Evolutionary conservation across 2,113 vertebrate genomes (phyloP).

Genomic region (Lutjanus erythropterus): DNA sequence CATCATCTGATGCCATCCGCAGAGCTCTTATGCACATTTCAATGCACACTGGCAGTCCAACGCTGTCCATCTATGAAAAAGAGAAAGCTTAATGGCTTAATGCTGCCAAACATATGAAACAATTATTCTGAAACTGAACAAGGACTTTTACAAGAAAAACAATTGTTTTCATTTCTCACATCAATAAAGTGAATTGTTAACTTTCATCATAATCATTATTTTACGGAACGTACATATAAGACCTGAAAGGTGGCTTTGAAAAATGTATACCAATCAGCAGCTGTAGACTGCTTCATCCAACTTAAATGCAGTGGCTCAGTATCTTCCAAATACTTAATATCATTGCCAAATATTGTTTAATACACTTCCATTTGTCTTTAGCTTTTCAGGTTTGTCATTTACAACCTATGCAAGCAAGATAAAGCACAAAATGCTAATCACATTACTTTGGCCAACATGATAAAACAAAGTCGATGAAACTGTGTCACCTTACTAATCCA

Average conservation of each 20-base stretch:
- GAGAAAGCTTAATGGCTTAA: conserved; percentile 9
- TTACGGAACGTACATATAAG: too few species aligned
- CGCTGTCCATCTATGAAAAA: conserved; percentile 87
- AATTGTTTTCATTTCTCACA: not conserved
- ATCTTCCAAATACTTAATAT: not conserved
- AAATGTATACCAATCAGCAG: not conserved
- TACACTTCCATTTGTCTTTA: not conserved
- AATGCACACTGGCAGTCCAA: conserved; percentile 92
- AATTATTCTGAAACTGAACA: not conserved
- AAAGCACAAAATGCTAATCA: not conserved
- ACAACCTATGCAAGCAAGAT: not conserved
- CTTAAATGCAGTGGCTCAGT: not conserved
- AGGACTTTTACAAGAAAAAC: not conserved
- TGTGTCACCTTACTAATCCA: not conserved
- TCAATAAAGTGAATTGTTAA: not conserved
- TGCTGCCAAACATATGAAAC: not conserved
- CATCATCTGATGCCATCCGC: conserved; percentile 90
- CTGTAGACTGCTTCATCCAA: not conserved
- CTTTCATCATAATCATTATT: not conserved
- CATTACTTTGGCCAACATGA: not conserved
- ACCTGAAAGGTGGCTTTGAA: not conserved
- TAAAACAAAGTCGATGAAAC: too few species aligned
- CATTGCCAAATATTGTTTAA: not conserved
- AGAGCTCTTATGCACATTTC: conserved; percentile 95
- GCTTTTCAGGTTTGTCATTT: not conserved